A percentile compares a stretch with the other conserved stretches of the same genome.
These are phyloP conservation scores for Formica aserva DNA, from an alignment of 2,888 invertebrate species.

Conservation along the genomic window DNA sequence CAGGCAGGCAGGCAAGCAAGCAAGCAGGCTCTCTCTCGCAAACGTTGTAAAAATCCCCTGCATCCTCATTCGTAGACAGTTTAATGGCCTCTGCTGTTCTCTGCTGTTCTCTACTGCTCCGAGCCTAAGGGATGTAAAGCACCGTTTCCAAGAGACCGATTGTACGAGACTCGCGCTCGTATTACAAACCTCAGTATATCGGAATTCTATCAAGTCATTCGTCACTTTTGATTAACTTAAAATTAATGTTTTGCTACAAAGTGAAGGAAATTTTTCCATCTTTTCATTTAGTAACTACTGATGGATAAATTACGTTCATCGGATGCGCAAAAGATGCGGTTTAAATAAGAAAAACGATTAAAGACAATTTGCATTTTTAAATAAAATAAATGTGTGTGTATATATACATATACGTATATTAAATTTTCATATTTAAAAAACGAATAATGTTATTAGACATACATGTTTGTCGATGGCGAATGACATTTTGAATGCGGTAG, in stretches of 20 bases:
- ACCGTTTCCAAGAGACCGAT: conserved; percentile 80
- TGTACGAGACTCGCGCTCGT: conserved; percentile 49
- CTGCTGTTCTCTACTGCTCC: conserved; percentile 73
- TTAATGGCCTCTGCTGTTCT: conserved; percentile 82
- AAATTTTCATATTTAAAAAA: not conserved
- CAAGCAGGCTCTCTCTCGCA: conserved; percentile 54
- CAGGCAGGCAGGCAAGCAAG: too few relatives aligned
- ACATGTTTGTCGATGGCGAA: not conserved
- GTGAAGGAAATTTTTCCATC: not conserved
- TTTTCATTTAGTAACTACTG: not conserved
- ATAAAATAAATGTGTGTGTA: not conserved
- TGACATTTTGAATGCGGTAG: not conserved
- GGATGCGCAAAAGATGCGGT: not conserved
- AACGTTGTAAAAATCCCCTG: conserved; percentile 80
- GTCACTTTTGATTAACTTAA: not conserved
- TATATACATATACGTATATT: not conserved
- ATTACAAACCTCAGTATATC: not conserved
- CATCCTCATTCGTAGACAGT: conserved; percentile 81
- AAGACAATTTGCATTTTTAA: not conserved
- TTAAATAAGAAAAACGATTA: not conserved
- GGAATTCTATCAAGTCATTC: not conserved
- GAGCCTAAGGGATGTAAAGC: conserved; percentile 78
- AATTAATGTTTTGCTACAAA: not conserved
- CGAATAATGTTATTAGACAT: not conserved
- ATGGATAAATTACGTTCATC: not conserved